Conservation (phyloP, 2,888 invertebrate species). For the Erebia ligea region DNA sequence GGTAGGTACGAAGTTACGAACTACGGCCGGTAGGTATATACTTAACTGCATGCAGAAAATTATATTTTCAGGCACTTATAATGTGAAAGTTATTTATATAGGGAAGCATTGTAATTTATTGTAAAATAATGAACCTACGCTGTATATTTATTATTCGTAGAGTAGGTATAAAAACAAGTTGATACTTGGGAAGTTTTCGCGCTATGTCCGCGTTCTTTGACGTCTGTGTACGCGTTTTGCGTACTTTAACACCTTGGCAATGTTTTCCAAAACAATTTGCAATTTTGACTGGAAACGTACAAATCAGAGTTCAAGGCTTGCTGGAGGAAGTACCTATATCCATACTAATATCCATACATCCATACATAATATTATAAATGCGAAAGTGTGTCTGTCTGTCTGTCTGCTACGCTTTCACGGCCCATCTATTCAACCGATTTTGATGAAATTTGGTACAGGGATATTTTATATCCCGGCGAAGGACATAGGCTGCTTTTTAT, state of each 20-base stretch:
- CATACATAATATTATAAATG: too few relatives aligned
- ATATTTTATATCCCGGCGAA: too few relatives aligned
- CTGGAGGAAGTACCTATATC: background rate
- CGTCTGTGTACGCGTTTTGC: background rate
- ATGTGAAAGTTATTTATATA: constrained; percentile 4
- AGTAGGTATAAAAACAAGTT: background rate
- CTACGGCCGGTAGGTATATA: too few relatives aligned
- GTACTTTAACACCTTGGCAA: background rate
- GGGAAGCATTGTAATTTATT: background rate
- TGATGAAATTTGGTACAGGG: too few relatives aligned
- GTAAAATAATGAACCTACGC: background rate
- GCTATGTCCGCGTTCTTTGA: background rate
- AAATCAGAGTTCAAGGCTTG: background rate
- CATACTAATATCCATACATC: too few relatives aligned
- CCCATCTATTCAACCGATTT: too few relatives aligned
- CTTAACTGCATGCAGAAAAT: too few relatives aligned
- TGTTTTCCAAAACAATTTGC: background rate
- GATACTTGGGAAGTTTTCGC: background rate
- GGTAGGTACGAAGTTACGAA: too few relatives aligned
- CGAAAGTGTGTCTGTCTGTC: too few relatives aligned
- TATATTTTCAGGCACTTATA: background rate
- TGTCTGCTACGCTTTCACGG: too few relatives aligned
- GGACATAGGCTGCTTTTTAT: too few relatives aligned
- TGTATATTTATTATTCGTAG: background rate
- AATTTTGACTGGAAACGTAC: background rate